Percentiles rank a stretch among this genome's conserved stretches.
Conservation (phyloP, 2,797 vertebrate species). For the Phalanger gymnotis region DNA sequence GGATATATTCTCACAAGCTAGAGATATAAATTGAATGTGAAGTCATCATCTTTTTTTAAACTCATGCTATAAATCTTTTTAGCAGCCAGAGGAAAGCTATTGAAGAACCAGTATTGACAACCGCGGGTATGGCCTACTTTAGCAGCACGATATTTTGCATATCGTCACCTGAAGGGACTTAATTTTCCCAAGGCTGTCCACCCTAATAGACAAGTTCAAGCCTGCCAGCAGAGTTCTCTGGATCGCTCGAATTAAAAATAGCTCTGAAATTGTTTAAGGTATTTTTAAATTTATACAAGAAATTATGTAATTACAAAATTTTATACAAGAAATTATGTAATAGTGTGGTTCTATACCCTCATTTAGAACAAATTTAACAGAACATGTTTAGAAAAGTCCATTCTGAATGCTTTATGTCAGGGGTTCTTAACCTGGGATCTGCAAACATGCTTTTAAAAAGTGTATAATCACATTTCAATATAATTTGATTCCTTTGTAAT, state of each 20-base stretch:
- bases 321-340: neutral
- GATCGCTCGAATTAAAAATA: neutral
- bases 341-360: neutral
- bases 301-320: too few species aligned
- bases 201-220: neutral
- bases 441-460: neutral
- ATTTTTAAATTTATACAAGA: neutral
- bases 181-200: constrained; percentile 4
- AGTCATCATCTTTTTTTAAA: constrained; percentile 27
- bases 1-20: constrained; percentile 2
- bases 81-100: constrained; percentile 9
- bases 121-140: neutral
- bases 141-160: neutral
- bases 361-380: neutral
- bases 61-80: constrained; percentile 11
- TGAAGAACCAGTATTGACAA: neutral
- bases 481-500: neutral
- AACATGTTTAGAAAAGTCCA: neutral
- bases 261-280: neutral
- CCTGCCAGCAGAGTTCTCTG: neutral
- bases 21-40: constrained; percentile 35
- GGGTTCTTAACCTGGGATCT: neutral
- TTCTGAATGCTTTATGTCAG: neutral
- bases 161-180: neutral
- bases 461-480: neutral